Base-by-base conservation (phyloP, 2,888 invertebrate species). In the Agonopterix heracliana region DNA sequence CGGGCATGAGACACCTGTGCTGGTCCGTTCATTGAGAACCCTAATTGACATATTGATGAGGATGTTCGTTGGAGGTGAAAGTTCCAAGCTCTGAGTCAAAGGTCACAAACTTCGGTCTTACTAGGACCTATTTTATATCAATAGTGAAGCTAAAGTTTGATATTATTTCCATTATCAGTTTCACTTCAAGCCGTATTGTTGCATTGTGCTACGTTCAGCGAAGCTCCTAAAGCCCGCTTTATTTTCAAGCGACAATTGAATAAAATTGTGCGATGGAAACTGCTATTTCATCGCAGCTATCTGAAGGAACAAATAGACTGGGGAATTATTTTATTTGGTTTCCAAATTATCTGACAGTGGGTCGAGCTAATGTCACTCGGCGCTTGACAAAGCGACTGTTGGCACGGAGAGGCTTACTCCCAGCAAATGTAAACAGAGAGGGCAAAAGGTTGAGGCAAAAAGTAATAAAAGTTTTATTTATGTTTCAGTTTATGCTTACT, bases 361-460 rank as follows among this genome's bases (percentile, higher is more conserved):
- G 78, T 71, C 78, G 80, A 75, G 81, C 78, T 83, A 82, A 82
- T 84, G 82, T 82, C 79, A 78, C 74, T 77, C 77, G 75, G 69
- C 81, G 78, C 67, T 83, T 86, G 85, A 85, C 83, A 87, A 86
- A 86, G 85, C 83, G 83, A 78, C 79, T 79, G 81, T 80, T 80
- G 82, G 81, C 82, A 81, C 82, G 80, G 80, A 81, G 83, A 82
- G 78, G 80, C 81, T 82, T 79, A 73, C 80, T 76, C 78, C 69
- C 68, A 68, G 76, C 75, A 78, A 78, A 76, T 77, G 75, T 79
- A 81, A 82, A 86, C 81, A 81, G 78, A 75, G 68, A 72, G 74
- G 71, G 67, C 71, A 71, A 76, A 81, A 76, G 71, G 72, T 75
- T 71, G 60, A 57, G 63, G 68, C 67, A 73, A 77, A 79, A 81